Percentiles rank a stretch among this genome's conserved stretches.
These are phyloP conservation scores for Lipotes vexillifer DNA, from an alignment of 2,113 vertebrate species.

Conservation along the genomic window DNA sequence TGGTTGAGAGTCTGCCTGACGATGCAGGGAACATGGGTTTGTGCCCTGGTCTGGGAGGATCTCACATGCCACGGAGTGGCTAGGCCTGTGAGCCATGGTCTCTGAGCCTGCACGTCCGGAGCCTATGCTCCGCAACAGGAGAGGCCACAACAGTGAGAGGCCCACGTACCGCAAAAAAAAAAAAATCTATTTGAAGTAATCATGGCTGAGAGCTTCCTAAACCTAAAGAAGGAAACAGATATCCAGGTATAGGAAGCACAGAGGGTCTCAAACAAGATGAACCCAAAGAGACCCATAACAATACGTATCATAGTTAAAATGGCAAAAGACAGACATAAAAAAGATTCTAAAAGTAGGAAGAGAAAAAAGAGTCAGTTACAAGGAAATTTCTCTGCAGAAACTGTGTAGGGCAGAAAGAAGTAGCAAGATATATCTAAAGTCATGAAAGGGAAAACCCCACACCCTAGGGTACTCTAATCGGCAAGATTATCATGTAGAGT, in stretches of 20 bases:
- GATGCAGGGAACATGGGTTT: too few relatives aligned
- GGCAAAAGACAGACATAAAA: background rate
- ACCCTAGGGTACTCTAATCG: background rate
- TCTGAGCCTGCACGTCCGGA: too few relatives aligned
- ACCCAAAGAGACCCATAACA: background rate
- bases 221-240: background rate
- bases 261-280: background rate
- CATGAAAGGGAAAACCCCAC: background rate
- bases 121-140: too few relatives aligned
- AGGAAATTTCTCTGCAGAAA: background rate
- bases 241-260: background rate
- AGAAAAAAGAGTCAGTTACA: background rate
- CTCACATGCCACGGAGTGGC: too few relatives aligned
- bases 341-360: background rate
- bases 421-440: background rate
- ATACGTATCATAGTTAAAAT: background rate
- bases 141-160: too few relatives aligned
- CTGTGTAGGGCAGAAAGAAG: background rate
- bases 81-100: too few relatives aligned
- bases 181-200: background rate
- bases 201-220: background rate
- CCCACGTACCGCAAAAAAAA: too few relatives aligned
- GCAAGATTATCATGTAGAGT: background rate
- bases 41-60: too few relatives aligned
- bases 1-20: too few relatives aligned